Conservation (phyloP, 2,888 invertebrate genomes). For the Himalopsyche japonica region DNA sequence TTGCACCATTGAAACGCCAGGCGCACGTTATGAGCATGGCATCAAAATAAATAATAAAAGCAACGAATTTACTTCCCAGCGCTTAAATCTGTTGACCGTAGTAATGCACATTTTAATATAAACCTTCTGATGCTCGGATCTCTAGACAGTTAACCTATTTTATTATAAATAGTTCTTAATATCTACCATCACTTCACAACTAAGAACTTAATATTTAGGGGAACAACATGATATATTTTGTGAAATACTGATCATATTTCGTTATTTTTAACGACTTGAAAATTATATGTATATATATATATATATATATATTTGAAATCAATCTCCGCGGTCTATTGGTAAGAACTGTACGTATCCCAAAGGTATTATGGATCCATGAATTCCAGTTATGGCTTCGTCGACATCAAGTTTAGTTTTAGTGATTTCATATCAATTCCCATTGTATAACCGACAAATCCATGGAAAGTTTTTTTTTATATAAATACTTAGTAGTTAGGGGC, state of each 20-base stretch:
- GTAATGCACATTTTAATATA: neutral
- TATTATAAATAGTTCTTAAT: neutral
- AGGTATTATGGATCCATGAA: too few relatives aligned
- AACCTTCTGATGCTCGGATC: neutral
- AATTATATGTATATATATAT: too few relatives aligned
- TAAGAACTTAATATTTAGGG: too few relatives aligned
- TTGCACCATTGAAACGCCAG: neutral
- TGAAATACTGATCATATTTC: too few relatives aligned
- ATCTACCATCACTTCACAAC: neutral
- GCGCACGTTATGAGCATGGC: neutral
- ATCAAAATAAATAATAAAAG: neutral
- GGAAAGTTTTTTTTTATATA: too few relatives aligned
- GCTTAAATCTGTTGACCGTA: neutral
- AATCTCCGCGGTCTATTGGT: neutral
- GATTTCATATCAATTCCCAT: too few relatives aligned
- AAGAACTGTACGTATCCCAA: neutral
- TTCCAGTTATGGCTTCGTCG: too few relatives aligned
- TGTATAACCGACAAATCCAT: too few relatives aligned
- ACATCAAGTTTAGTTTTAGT: too few relatives aligned
- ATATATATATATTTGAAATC: neutral
- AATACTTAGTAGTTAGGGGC: too few relatives aligned
- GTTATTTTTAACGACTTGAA: too few relatives aligned
- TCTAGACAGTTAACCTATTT: neutral
- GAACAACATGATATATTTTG: neutral
- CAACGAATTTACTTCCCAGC: neutral